Base-by-base conservation (phyloP, 2,797 vertebrate species). In the Champsocephalus gunnari region DNA sequence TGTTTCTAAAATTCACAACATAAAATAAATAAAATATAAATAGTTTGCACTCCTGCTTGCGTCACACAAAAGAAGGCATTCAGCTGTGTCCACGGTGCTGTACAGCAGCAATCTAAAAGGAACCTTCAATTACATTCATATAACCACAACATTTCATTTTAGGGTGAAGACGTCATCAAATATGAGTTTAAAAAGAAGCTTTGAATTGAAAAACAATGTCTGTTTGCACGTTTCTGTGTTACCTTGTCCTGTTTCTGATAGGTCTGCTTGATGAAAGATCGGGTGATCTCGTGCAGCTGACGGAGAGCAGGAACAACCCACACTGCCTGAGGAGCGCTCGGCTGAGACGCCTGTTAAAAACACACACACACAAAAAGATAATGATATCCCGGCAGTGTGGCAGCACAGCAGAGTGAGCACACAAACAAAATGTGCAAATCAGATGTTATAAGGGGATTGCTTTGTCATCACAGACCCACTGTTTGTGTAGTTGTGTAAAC, bases 161-260 rank as follows among this genome's bases (percentile, higher is more conserved):
- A 38, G 34, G 34, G 34, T 38, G 34, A 38, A 5, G 28, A 28
- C 2, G 34, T 38, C 34, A 38, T 38, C 1, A 38, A 38, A 38
- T 6, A 2, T 9, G 8, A 38, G 34, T 38, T 38, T 38, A 38
- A 38, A 38, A 38, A 38, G 34, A 38, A 38, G 34, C 34, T 1
- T 9, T 38, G 34, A 38, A 38, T 1, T 38, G 8, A 38, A 38
- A 38, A 38, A 38, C 34, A 38, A 9, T 6, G 1, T 38, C 8
- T 38, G 34, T 38, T 38, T 6, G 34, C 34, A 38, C 6, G 17
- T 2, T 4, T 8, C 4, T 21, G 51, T 3, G 19, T 59, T 92
- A 99, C 98, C 97, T 99, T 99, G 93, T 99, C 98, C 91, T 99
- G 98, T 71, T 99, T 99, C 93, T 99, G 98, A 88, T 99, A 99